Conservation (phyloP, 2,113 vertebrate genomes). For the Camarhynchus parvulus region DNA sequence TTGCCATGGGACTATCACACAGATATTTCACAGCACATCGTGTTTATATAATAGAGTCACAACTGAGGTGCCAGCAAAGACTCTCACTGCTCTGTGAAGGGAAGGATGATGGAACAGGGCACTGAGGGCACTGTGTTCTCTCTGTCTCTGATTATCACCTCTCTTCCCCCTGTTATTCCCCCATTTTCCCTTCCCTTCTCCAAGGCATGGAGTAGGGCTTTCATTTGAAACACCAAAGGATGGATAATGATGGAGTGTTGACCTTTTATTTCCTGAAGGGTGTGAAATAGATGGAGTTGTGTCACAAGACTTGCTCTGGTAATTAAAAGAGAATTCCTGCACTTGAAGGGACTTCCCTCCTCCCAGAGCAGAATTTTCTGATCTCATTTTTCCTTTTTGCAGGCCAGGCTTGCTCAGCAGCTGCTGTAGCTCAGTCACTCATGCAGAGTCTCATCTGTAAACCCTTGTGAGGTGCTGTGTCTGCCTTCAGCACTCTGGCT, state of each 20-base stretch:
- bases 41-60: neutral
- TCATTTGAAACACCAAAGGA: neutral
- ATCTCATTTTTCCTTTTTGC: neutral
- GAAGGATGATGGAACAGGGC: neutral
- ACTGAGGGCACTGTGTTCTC: neutral
- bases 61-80: neutral
- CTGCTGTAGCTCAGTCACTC: neutral
- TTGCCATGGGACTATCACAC: neutral
- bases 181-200: neutral
- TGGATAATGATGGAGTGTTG: neutral
- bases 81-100: neutral
- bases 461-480: fast-evolving
- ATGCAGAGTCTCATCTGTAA: neutral
- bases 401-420: neutral
- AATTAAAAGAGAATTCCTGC: neutral
- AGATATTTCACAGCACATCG: neutral
- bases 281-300: neutral
- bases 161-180: fast-evolving
- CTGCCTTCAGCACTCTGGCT: neutral
- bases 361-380: neutral
- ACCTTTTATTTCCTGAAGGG: neutral
- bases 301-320: neutral
- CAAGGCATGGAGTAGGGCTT: neutral
- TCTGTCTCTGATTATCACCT: neutral
- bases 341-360: neutral